A percentile compares a stretch with the other conserved stretches of the same genome.
phyloP scores from a whole-genome alignment of 2,113 vertebrate species.

The Lophochroa leadbeateri region DNA sequence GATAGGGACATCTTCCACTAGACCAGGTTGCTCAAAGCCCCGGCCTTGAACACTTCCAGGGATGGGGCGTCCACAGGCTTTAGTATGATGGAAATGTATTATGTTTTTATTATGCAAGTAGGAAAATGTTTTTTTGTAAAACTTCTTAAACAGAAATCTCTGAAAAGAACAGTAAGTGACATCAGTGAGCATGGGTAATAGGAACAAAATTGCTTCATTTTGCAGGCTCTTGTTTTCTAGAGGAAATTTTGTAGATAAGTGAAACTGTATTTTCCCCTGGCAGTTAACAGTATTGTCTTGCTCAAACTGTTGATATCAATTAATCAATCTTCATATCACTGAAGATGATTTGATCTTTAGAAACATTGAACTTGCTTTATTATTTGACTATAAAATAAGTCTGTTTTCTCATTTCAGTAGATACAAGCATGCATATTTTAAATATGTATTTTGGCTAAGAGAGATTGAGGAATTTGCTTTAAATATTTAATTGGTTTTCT shows the following conservation, averaged over 20 bases:
- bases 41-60: neutral
- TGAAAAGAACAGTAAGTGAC: neutral
- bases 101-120: neutral
- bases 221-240: neutral
- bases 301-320: neutral
- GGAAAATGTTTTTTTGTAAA: neutral
- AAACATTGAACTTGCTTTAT: neutral
- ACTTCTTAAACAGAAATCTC: neutral
- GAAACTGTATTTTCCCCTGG: neutral
- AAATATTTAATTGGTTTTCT: neutral
- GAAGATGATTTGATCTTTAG: neutral
- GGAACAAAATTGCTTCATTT: neutral
- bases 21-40: neutral
- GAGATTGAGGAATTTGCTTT: neutral
- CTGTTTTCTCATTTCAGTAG: neutral
- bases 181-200: neutral
- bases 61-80: neutral
- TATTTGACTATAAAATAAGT: neutral
- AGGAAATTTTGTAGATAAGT: neutral
- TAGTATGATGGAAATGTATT: neutral
- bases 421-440: neutral
- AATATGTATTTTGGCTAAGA: neutral
- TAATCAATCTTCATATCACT: neutral
- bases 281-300: neutral
- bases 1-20: neutral